Conservation (phyloP, 2,113 vertebrate species). For the Deroptyus accipitrinus region DNA sequence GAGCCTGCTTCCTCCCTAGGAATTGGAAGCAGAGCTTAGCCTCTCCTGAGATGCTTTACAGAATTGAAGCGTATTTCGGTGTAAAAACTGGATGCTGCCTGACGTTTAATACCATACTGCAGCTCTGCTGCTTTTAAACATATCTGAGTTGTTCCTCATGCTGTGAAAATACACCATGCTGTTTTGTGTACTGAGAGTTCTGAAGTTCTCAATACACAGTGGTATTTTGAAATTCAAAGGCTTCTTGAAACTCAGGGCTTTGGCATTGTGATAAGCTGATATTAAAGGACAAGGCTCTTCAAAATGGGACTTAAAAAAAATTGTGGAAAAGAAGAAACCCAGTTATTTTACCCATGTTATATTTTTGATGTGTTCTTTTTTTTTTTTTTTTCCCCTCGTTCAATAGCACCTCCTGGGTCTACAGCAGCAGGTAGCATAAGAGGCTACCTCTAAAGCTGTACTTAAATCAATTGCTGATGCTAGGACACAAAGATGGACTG, state of each 20-base stretch:
- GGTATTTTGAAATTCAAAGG: not conserved
- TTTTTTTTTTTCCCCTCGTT: not conserved
- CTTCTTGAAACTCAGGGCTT: not conserved
- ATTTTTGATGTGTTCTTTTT: not conserved
- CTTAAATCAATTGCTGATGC: not conserved
- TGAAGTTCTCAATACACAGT: not conserved
- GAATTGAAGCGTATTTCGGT: not conserved
- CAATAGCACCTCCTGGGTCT: not conserved
- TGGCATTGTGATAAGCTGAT: not conserved
- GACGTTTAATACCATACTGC: not conserved
- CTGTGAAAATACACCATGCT: not conserved
- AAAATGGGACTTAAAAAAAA: not conserved
- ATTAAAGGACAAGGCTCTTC: not conserved
- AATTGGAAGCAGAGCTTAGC: not conserved
- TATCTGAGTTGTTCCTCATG: not conserved
- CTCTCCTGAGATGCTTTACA: not conserved
- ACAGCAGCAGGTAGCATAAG: conserved; percentile 48
- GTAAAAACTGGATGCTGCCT: not conserved
- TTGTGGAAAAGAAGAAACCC: not conserved
- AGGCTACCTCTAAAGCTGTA: conserved; percentile 25
- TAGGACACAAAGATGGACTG: conserved; percentile 55
- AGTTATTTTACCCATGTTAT: not conserved
- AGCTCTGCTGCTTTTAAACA: not conserved
- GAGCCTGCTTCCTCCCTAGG: not conserved
- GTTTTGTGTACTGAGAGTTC: not conserved